phyloP scores from a whole-genome alignment of 2,888 invertebrate species.

The Vanessa cardui region DNA sequence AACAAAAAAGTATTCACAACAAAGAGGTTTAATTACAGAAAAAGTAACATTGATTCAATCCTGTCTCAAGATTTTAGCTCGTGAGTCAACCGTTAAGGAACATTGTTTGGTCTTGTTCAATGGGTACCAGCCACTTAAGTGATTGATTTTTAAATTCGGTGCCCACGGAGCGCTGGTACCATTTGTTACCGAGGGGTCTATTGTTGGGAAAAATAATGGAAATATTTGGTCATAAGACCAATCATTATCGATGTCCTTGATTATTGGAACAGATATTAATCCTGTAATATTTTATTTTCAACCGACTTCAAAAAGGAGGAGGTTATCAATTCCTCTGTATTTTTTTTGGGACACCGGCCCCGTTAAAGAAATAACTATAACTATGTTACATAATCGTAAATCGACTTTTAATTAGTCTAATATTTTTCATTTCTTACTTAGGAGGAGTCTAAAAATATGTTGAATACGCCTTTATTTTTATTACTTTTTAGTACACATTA shows the following conservation, averaged over 20 bases:
- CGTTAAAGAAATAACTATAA: too few relatives aligned
- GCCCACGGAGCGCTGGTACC: slow-evolving; percentile 68
- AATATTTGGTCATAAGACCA: slow-evolving; percentile 22
- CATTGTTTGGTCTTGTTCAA: slow-evolving; percentile 67
- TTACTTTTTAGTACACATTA: too few relatives aligned
- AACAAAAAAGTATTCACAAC: too few relatives aligned
- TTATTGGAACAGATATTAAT: background rate
- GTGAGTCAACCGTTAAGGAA: slow-evolving; percentile 31
- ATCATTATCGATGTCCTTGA: slow-evolving; percentile 18
- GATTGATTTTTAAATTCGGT: slow-evolving; percentile 77
- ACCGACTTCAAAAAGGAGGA: too few relatives aligned
- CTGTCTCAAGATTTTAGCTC: slow-evolving; percentile 31
- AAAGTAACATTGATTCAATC: slow-evolving; percentile 17
- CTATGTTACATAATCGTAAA: too few relatives aligned
- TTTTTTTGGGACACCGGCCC: too few relatives aligned
- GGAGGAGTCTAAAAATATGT: too few relatives aligned
- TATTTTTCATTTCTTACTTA: too few relatives aligned
- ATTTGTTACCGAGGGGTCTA: slow-evolving; percentile 56
- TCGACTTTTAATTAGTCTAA: too few relatives aligned
- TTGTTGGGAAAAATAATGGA: slow-evolving; percentile 41
- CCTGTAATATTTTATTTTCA: too few relatives aligned
- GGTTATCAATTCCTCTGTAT: too few relatives aligned
- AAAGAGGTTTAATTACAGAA: background rate
- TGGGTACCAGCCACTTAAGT: slow-evolving; percentile 78
- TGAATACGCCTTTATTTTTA: too few relatives aligned